Evolutionary conservation across 1,140 invertebrate genomes (phyloP).

Genomic region (Tetramorium alpestre): DNA sequence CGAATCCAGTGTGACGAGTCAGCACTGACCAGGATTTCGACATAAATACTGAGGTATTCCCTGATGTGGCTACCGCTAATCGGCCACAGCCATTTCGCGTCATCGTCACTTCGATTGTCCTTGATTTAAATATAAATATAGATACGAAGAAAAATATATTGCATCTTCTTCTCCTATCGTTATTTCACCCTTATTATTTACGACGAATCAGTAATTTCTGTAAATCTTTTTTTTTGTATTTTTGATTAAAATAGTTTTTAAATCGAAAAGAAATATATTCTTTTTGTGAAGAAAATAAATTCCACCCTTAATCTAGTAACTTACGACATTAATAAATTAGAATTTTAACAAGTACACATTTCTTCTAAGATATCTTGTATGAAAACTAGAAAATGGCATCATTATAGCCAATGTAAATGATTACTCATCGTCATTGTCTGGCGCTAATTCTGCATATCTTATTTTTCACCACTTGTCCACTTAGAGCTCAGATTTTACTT

Average conservation of each 20-base stretch:
- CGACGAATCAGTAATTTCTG: neutral
- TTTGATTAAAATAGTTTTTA: neutral
- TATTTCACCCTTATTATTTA: neutral
- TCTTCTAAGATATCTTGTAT: neutral
- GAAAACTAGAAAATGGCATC: neutral
- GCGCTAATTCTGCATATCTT: neutral
- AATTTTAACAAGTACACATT: neutral
- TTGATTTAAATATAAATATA: slow-evolving; percentile 30
- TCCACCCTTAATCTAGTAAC: neutral
- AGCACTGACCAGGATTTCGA: slow-evolving; percentile 78
- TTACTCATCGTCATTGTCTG: no score
- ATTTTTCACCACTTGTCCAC: neutral
- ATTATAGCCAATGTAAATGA: neutral
- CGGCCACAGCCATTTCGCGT: slow-evolving; percentile 25
- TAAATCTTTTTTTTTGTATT: neutral
- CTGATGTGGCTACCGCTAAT: slow-evolving; percentile 71
- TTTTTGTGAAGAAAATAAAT: neutral
- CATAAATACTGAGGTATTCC: slow-evolving; percentile 76
- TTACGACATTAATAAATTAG: neutral
- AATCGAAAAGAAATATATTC: neutral
- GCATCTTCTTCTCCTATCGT: neutral
- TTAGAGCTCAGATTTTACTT: neutral
- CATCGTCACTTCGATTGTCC: slow-evolving; percentile 31
- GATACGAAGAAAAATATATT: neutral
- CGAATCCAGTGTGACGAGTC: slow-evolving; percentile 73